phyloP scores from a whole-genome alignment of 2,113 vertebrate species.

The Brienomyrus longianalis region DNA sequence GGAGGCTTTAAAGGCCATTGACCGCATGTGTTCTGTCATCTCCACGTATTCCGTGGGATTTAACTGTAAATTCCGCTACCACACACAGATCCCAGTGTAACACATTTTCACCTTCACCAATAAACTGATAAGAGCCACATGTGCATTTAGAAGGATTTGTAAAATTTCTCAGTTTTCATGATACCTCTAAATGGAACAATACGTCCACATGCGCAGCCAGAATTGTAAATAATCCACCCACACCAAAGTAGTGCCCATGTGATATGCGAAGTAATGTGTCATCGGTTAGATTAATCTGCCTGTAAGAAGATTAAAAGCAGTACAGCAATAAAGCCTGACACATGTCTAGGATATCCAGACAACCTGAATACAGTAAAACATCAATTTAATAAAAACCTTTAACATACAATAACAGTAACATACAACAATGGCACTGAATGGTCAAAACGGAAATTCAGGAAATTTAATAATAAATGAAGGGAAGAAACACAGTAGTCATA shows the following conservation, averaged over 20 bases:
- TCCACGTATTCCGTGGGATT: background rate
- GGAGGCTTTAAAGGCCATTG: background rate
- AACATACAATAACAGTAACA: background rate
- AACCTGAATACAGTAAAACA: background rate
- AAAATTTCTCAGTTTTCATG: background rate
- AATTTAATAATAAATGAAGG: background rate
- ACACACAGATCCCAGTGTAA: background rate
- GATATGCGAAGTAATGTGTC: background rate
- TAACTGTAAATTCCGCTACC: background rate
- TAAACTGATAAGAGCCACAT: background rate
- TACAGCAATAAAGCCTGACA: background rate
- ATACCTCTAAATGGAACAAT: background rate
- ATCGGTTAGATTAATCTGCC: background rate
- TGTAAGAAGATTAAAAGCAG: constrained; percentile 1
- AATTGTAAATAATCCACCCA: constrained; percentile 6
- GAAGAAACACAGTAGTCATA: background rate
- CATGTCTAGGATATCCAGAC: background rate
- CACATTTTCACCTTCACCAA: background rate
- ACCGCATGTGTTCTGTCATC: background rate
- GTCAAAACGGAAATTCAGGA: background rate
- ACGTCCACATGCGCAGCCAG: background rate
- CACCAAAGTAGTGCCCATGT: background rate
- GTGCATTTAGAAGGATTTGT: background rate
- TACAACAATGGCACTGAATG: background rate
- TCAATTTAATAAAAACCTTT: background rate